Percentiles rank a stretch among this genome's conserved stretches.
Evolutionary conservation across 2,113 vertebrate species (phyloP).

Genomic region (Elachura formosa): DNA sequence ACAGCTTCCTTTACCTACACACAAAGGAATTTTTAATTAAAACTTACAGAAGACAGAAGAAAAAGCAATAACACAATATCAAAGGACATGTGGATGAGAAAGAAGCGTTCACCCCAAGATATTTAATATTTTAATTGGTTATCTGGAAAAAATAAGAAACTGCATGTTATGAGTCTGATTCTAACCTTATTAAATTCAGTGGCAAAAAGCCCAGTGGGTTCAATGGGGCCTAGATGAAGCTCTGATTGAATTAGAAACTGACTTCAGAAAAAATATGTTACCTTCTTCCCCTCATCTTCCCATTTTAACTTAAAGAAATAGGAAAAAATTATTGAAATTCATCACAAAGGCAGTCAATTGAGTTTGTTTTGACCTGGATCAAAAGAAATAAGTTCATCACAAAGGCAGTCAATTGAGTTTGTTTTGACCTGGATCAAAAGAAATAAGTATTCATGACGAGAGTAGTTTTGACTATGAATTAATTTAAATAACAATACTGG

Average conservation of each 20-base stretch:
- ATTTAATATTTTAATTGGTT: constrained; percentile 51
- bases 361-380: background rate
- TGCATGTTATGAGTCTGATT: background rate
- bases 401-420: background rate
- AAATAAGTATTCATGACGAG: background rate
- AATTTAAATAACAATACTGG: background rate
- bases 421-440: background rate
- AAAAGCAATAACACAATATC: background rate
- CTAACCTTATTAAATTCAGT: constrained; percentile 3
- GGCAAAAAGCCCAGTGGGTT: constrained; percentile 29
- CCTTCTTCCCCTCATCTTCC: background rate
- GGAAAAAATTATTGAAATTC: background rate
- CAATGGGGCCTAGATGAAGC: background rate
- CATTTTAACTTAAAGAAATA: background rate
- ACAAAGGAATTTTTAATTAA: background rate
- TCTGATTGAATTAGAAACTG: constrained; percentile 32
- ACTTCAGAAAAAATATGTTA: background rate
- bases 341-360: background rate
- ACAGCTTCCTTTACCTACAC: background rate
- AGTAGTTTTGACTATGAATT: background rate
- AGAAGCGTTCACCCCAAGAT: background rate
- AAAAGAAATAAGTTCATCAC: background rate
- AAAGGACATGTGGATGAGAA: background rate
- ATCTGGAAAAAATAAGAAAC: constrained; percentile 41
- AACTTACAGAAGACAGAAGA: background rate